phyloP scores from a whole-genome alignment of 2,888 invertebrate species.

The Xylocampa areola region DNA sequence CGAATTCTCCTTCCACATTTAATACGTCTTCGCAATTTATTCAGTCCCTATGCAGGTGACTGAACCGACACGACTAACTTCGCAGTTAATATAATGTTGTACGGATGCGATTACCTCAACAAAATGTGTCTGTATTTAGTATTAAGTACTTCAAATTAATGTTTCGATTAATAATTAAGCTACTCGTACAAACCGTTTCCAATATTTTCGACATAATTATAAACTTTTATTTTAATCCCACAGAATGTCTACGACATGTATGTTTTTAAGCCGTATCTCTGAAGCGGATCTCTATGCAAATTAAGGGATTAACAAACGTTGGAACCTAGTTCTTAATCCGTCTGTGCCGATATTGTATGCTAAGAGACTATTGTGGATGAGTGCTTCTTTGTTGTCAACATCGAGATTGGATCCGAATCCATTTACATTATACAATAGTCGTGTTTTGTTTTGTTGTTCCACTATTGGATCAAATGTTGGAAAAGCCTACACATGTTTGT shows the following conservation, averaged over 20 bases:
- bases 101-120: too few species aligned
- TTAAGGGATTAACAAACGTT: conserved; percentile 27
- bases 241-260: background rate
- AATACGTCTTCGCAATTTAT: too few species aligned
- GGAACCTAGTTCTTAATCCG: conserved; percentile 15
- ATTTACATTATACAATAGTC: conserved; percentile 29
- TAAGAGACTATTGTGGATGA: conserved; percentile 26
- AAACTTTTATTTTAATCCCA: background rate
- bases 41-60: too few species aligned
- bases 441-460: conserved; percentile 11
- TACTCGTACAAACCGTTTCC: too few species aligned
- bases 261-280: conserved; percentile 1
- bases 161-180: too few species aligned
- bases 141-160: too few species aligned
- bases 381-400: conserved; percentile 40
- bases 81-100: too few species aligned
- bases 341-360: conserved; percentile 25
- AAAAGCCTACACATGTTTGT: background rate
- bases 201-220: background rate
- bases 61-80: too few species aligned
- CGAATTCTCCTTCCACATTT: too few species aligned
- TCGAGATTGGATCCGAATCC: conserved; percentile 46
- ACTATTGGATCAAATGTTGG: conserved; percentile 30
- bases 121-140: too few species aligned
- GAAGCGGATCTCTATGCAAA: conserved; percentile 22